Conservation (phyloP, 35 echinoderm and acorn worm species). For the Lytechinus pictus region DNA sequence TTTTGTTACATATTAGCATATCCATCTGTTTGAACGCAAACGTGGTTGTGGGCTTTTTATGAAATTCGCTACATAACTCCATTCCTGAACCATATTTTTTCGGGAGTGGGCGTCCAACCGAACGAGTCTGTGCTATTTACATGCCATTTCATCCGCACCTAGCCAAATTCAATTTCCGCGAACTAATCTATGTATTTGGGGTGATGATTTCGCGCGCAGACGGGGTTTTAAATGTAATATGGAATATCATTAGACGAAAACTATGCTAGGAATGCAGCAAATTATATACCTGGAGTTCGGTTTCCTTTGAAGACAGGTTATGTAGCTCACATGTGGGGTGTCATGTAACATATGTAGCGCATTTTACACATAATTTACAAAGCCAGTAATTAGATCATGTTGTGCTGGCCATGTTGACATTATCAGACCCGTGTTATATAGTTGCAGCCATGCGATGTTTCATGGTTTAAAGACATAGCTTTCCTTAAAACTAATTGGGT, state of each 20-base stretch:
- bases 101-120: background rate
- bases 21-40: no score
- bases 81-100: background rate
- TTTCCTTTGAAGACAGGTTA: background rate
- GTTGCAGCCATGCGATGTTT: background rate
- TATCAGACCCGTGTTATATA: background rate
- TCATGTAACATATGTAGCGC: background rate
- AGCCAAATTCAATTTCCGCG: slow-evolving; percentile 17
- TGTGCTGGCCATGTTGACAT: background rate
- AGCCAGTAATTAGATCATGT: background rate
- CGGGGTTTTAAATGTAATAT: background rate
- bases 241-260: background rate
- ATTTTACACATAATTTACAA: background rate
- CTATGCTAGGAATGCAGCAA: slow-evolving; percentile 14
- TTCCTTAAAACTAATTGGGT: background rate
- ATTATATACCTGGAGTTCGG: slow-evolving; percentile 4
- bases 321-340: background rate
- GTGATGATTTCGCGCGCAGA: background rate
- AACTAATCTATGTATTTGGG: background rate
- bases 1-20: no score
- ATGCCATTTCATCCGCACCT: background rate
- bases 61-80: no score
- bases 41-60: no score
- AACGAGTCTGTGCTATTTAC: background rate
- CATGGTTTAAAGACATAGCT: background rate